A percentile compares a stretch with the other conserved stretches of the same genome.
phyloP scores from a whole-genome alignment of 2,797 vertebrate genomes.

The Aselliscus stoliczkanus region DNA sequence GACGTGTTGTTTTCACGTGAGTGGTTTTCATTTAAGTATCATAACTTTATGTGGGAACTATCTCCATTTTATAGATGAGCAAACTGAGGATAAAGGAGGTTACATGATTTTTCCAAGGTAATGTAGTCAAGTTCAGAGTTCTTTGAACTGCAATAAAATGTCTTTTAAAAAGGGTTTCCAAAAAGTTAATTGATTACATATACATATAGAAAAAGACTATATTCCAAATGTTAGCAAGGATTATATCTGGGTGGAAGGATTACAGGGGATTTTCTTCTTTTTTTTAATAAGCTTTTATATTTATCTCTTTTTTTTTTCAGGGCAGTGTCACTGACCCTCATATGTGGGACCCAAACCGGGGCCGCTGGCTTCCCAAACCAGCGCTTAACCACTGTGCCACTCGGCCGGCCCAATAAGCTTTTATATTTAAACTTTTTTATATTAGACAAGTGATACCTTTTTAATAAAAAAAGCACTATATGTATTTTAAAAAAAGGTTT shows the following conservation, averaged over 20 bases:
- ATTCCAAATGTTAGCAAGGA: slow-evolving; percentile 9
- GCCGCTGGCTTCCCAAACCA: no score
- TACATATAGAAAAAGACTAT: not conserved
- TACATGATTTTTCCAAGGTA: slow-evolving; percentile 4
- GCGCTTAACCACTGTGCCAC: no score
- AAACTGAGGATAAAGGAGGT: not conserved
- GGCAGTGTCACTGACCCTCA: no score
- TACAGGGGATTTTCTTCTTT: not conserved
- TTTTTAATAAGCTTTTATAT: no score
- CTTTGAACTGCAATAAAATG: not conserved
- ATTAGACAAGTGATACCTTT: not conserved
- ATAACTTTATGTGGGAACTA: not conserved
- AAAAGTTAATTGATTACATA: not conserved
- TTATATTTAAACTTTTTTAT: not conserved
- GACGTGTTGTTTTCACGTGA: not conserved
- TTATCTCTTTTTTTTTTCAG: no score
- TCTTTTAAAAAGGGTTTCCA: not conserved
- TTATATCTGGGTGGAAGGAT: not conserved
- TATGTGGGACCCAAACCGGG: no score
- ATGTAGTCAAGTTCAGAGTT: not conserved
- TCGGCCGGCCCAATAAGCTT: not conserved
- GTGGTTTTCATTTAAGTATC: not conserved
- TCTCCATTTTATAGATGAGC: not conserved
- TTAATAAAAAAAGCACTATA: not conserved
- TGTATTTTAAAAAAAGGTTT: not conserved